These are phyloP conservation scores for Thamnophis elegans DNA, from an alignment of 2,797 vertebrate genomes.

Conservation along the genomic window DNA sequence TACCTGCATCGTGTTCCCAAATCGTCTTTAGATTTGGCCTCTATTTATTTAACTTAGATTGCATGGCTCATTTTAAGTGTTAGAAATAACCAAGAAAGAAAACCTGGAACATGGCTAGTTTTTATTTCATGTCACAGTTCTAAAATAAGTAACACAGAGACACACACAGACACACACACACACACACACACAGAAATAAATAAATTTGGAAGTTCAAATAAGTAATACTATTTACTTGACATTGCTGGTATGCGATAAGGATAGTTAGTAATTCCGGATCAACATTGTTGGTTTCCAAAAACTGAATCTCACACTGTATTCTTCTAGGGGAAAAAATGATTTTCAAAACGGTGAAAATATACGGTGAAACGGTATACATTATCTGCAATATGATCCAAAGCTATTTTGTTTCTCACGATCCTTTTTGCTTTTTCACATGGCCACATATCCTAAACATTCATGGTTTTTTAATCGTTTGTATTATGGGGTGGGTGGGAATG, in stretches of 20 bases:
- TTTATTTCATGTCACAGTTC: background rate
- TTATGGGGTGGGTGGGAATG: background rate
- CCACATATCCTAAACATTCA: background rate
- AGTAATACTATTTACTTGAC: background rate
- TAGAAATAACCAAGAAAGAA: too few relatives aligned
- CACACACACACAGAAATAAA: too few relatives aligned
- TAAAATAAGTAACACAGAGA: background rate
- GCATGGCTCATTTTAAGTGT: background rate
- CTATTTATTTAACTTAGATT: background rate
- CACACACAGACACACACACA: too few relatives aligned
- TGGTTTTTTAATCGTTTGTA: background rate
- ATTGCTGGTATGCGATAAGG: background rate
- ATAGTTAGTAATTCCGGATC: background rate
- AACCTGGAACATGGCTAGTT: background rate
- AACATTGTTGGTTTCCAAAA: background rate
- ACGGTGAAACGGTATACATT: background rate
- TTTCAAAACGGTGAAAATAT: background rate
- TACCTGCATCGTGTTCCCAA: slow-evolving; percentile 16
- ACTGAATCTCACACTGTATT: background rate
- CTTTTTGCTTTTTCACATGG: background rate
- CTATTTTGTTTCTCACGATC: background rate
- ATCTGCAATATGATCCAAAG: background rate
- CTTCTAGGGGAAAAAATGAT: background rate
- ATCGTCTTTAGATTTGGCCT: slow-evolving; percentile 3
- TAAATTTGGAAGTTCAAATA: background rate